Evolutionary conservation across 2,113 vertebrate genomes (phyloP).

Genomic region (Chinchilla lanigera): DNA sequence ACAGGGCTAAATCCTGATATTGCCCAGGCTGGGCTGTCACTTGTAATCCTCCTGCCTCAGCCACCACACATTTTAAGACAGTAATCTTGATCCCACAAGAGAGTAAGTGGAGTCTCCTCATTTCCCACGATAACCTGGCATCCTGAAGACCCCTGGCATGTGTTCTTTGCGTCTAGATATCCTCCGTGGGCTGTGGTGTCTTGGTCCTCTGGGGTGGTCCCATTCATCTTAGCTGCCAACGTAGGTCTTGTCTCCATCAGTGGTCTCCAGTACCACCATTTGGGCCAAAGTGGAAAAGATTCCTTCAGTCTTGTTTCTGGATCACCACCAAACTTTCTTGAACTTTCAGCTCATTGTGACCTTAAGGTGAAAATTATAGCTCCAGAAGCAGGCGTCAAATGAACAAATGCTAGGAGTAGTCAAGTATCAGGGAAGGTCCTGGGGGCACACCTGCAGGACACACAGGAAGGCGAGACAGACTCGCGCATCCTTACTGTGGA

Average conservation of each 20-base stretch:
- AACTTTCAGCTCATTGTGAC: background rate
- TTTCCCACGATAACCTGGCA: background rate
- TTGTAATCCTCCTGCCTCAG: background rate
- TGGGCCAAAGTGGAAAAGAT: background rate
- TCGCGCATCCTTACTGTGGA: background rate
- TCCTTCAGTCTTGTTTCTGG: background rate
- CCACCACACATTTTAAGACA: background rate
- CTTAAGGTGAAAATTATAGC: background rate
- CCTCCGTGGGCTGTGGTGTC: background rate
- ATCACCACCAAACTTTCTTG: background rate
- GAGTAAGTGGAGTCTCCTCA: too few species aligned
- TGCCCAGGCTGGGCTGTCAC: background rate
- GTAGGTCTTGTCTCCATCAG: background rate
- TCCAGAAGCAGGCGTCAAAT: background rate
- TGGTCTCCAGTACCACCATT: background rate
- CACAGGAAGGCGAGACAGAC: accelerated
- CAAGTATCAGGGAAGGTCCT: background rate
- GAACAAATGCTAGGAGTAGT: background rate
- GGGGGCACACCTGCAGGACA: background rate
- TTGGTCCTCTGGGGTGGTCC: background rate
- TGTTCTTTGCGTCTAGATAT: background rate
- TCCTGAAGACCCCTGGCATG: background rate
- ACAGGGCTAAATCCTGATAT: background rate
- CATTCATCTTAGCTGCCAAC: background rate
- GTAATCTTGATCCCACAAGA: background rate